Evolutionary conservation across 2,797 vertebrate genomes (phyloP).

Genomic region (Crocidura indochinensis): DNA sequence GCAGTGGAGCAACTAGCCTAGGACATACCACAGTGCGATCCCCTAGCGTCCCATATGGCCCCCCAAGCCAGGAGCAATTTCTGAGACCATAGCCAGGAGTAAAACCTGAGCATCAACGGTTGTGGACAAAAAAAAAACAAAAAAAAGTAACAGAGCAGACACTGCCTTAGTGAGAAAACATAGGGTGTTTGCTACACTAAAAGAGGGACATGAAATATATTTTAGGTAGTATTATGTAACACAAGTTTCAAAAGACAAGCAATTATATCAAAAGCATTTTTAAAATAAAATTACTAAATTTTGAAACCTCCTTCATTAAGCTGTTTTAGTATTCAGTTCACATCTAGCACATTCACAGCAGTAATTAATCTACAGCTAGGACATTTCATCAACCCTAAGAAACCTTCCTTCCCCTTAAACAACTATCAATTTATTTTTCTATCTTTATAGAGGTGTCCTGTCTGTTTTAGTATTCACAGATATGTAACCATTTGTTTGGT

Average conservation of each 20-base stretch:
- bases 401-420: neutral
- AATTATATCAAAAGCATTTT: neutral
- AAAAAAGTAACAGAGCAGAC: neutral
- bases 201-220: too few species aligned
- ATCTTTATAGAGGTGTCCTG: neutral
- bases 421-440: constrained; percentile 7
- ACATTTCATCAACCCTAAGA: neutral
- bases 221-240: constrained; percentile 39
- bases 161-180: neutral
- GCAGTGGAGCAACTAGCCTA: too few species aligned
- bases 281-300: constrained; percentile 53
- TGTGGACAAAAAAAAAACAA: too few species aligned
- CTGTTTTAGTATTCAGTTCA: neutral
- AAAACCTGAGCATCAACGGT: too few species aligned
- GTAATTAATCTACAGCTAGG: neutral
- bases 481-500: neutral
- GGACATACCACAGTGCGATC: too few species aligned
- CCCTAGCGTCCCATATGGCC: too few species aligned
- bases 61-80: too few species aligned
- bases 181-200: neutral
- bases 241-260: constrained; percentile 1
- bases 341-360: neutral
- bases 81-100: too few species aligned
- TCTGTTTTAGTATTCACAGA: constrained; percentile 36
- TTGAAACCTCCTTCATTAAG: constrained; percentile 42